These are phyloP conservation scores for Linurgus olivaceus DNA, from an alignment of 2,797 vertebrate species.

Conservation along the genomic window DNA sequence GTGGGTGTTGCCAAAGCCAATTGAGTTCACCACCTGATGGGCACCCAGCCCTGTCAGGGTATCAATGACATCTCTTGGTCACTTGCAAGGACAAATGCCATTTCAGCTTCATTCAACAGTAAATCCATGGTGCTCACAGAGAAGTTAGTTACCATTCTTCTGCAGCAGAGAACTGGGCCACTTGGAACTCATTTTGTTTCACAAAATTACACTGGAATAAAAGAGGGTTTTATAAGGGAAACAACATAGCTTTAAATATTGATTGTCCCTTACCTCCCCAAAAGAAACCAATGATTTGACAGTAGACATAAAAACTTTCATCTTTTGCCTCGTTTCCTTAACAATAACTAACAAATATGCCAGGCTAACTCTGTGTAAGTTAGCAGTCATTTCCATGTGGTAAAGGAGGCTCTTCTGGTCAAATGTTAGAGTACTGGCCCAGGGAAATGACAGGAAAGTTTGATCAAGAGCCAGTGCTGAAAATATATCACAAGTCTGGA, in stretches of 20 bases:
- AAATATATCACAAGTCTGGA: background rate
- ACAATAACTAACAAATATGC: background rate
- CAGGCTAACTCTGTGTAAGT: background rate
- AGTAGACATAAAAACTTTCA: background rate
- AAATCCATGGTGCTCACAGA: background rate
- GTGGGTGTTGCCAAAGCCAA: background rate
- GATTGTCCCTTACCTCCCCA: background rate
- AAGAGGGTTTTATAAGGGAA: background rate
- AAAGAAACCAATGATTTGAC: background rate
- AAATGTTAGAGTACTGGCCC: background rate
- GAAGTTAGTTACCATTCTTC: background rate
- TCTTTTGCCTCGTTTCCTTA: background rate
- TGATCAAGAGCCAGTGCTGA: background rate
- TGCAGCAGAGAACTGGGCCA: background rate
- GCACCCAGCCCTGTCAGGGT: background rate
- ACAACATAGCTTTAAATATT: background rate
- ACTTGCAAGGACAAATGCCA: background rate
- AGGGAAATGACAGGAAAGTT: background rate
- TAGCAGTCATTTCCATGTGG: background rate
- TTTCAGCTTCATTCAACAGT: background rate
- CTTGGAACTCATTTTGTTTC: background rate
- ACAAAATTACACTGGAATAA: background rate
- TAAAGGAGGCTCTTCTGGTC: background rate
- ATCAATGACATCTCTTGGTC: background rate
- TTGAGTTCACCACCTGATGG: fast-evolving